A percentile compares a stretch with the other conserved stretches of the same genome.
These are phyloP conservation scores for Pipistrellus pygmaeus DNA, from an alignment of 2,797 vertebrate genomes.

Conservation along the genomic window DNA sequence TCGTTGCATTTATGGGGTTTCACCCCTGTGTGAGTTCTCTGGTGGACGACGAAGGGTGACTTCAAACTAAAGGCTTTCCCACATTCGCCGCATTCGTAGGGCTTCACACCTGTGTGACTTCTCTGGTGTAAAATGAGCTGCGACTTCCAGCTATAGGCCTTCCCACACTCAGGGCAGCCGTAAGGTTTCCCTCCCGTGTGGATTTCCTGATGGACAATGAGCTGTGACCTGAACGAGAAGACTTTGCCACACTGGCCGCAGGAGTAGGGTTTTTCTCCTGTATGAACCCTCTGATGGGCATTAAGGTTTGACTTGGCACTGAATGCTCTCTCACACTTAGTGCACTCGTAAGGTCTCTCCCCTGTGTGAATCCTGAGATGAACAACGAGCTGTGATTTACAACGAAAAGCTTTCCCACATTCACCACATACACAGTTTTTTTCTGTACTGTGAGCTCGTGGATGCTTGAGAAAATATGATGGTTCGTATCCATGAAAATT, in stretches of 20 bases:
- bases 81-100: conserved; percentile 79
- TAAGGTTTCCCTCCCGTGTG: conserved; percentile 78
- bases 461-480: conserved; percentile 67
- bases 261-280: conserved; percentile 78
- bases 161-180: conserved; percentile 77
- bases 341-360: conserved; percentile 77
- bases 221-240: conserved; percentile 79
- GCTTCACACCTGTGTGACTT: conserved; percentile 80
- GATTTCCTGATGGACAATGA: conserved; percentile 78
- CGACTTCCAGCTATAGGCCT: conserved; percentile 79
- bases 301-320: conserved; percentile 80
- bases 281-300: conserved; percentile 81
- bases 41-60: conserved; percentile 72
- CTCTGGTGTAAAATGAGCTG: conserved; percentile 79
- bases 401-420: conserved; percentile 77
- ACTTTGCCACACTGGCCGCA: conserved; percentile 77
- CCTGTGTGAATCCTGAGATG: conserved; percentile 78
- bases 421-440: conserved; percentile 75
- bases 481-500: conserved; percentile 56
- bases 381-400: conserved; percentile 77
- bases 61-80: conserved; percentile 81
- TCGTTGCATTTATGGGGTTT: conserved; percentile 78
- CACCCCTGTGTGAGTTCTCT: conserved; percentile 71
- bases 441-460: conserved; percentile 49
- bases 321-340: conserved; percentile 78